Percentiles rank a stretch among this genome's conserved stretches.
These are phyloP conservation scores for Actias luna DNA, from an alignment of 2,888 invertebrate species.

Conservation along the genomic window DNA sequence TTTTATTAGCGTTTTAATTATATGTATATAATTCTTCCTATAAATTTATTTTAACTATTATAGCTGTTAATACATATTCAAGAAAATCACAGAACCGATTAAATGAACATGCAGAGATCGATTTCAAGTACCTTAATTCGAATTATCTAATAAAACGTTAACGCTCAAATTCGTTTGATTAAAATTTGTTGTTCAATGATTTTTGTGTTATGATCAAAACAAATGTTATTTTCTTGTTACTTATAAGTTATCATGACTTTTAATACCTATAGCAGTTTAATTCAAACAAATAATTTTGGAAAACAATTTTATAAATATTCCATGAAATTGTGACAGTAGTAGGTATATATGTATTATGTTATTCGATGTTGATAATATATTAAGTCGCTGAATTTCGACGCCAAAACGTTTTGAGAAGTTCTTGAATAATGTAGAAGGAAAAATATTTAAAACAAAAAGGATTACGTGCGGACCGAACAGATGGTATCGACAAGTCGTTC, in stretches of 20 bases:
- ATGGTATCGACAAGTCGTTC: slow-evolving; percentile 78
- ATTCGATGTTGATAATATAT: slow-evolving; percentile 75
- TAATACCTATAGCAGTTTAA: background rate
- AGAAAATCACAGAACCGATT: slow-evolving; percentile 11
- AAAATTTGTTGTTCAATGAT: slow-evolving; percentile 41
- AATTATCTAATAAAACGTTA: slow-evolving; percentile 47
- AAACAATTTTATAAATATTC: slow-evolving; percentile 48
- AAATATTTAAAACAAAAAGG: slow-evolving; percentile 76
- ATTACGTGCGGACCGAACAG: slow-evolving; percentile 73
- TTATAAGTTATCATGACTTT: background rate
- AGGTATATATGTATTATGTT: slow-evolving; percentile 66
- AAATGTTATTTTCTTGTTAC: slow-evolving; percentile 31
- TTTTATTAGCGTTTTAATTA: background rate
- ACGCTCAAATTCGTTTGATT: slow-evolving; percentile 26
- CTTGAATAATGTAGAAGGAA: slow-evolving; percentile 77
- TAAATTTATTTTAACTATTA: background rate
- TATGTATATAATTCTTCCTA: background rate
- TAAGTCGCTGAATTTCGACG: slow-evolving; percentile 63
- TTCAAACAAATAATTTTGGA: background rate
- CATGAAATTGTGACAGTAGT: slow-evolving; percentile 46
- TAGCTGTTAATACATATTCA: background rate
- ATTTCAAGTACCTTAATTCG: slow-evolving; percentile 32
- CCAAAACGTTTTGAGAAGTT: slow-evolving; percentile 68
- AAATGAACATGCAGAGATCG: slow-evolving; percentile 17
- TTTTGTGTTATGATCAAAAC: slow-evolving; percentile 39